Evolutionary conservation across 2,888 invertebrate species (phyloP).

Genomic region (Sesia apiformis): DNA sequence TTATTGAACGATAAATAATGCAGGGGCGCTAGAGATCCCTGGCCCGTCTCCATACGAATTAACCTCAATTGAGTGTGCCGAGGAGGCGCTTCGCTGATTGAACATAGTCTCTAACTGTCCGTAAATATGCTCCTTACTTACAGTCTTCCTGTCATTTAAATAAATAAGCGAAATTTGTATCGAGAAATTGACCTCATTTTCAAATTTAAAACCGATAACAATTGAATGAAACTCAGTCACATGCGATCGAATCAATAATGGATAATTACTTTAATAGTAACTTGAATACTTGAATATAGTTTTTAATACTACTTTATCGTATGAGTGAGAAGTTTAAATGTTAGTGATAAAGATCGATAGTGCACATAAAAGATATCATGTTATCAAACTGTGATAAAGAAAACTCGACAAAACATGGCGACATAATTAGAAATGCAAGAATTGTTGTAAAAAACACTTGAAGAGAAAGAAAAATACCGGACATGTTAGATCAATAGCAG

Average conservation of each 20-base stretch:
- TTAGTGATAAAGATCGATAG: no score
- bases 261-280: slow-evolving; percentile 14
- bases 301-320: no score
- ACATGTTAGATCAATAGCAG: background rate
- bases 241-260: slow-evolving; percentile 9
- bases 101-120: slow-evolving; percentile 48
- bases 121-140: slow-evolving; percentile 34
- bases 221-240: no score
- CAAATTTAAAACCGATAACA: slow-evolving; percentile 2
- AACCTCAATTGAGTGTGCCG: slow-evolving; percentile 70
- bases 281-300: slow-evolving; percentile 12
- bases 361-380: no score
- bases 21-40: slow-evolving; percentile 64
- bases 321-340: no score
- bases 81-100: slow-evolving; percentile 71
- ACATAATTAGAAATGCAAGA: no score
- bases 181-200: slow-evolving; percentile 8
- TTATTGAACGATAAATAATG: slow-evolving; percentile 67
- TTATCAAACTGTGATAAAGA: no score
- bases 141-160: slow-evolving; percentile 39
- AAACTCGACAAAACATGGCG: no score
- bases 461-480: background rate
- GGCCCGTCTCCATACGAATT: slow-evolving; percentile 67
- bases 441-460: slow-evolving; percentile 7
- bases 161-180: slow-evolving; percentile 20